Percentiles rank a stretch among this genome's conserved stretches.
Conservation (phyloP, 2,113 vertebrate species). For the Caretta caretta region DNA sequence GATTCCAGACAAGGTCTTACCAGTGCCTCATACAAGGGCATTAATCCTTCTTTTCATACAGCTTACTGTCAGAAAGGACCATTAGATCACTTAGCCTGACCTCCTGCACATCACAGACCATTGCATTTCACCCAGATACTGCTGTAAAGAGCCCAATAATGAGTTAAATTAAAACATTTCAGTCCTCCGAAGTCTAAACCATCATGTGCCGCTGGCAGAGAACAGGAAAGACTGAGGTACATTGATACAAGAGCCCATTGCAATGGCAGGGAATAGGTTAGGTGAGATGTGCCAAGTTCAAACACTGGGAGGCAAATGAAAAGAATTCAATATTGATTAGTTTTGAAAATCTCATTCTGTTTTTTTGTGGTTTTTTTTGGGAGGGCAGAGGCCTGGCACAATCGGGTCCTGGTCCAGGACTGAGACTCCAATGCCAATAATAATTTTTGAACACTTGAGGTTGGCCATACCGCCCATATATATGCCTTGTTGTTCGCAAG, state of each 20-base stretch:
- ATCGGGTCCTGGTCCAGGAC: background rate
- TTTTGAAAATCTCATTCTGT: background rate
- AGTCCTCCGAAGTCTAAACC: background rate
- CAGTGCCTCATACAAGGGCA: no score
- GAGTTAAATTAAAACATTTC: background rate
- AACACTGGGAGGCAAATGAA: background rate
- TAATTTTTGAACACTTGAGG: background rate
- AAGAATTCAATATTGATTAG: accelerated
- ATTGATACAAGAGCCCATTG: background rate
- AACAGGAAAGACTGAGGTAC: background rate
- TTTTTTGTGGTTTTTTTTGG: background rate
- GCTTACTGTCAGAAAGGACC: no score
- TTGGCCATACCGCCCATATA: background rate
- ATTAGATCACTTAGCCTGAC: no score
- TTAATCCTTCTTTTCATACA: no score
- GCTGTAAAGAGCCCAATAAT: background rate
- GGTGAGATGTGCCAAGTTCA: background rate
- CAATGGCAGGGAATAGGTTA: background rate
- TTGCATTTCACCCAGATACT: background rate
- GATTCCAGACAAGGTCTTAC: no score
- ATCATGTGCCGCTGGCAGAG: background rate
- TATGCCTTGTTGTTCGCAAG: no score
- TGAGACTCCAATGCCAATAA: background rate
- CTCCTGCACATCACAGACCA: no score
- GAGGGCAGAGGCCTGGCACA: background rate